phyloP scores from a whole-genome alignment of 1,140 invertebrate genomes.

The Chymomyza costata region DNA sequence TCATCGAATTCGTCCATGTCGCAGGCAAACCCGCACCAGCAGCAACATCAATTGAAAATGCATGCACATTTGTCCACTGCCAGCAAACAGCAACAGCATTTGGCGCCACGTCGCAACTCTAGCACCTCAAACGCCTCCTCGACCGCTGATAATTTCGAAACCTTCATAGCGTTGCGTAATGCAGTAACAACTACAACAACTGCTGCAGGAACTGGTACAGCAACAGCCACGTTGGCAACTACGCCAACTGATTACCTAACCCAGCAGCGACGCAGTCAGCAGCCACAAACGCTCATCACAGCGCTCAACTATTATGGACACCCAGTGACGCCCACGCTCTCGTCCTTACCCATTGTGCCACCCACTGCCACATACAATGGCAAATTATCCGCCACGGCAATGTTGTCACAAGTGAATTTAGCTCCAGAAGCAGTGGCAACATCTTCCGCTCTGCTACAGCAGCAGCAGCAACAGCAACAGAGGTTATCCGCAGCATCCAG shows the following conservation, averaged over 20 bases:
- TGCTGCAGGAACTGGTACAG: slow-evolving; percentile 34
- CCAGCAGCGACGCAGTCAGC: slow-evolving; percentile 7
- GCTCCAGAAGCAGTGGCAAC: slow-evolving; percentile 22
- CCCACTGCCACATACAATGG: slow-evolving; percentile 55
- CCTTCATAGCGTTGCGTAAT: slow-evolving; percentile 62
- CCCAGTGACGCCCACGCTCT: slow-evolving; percentile 19
- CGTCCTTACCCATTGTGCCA: no score
- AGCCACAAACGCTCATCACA: slow-evolving; percentile 42
- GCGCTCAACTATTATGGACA: slow-evolving; percentile 65
- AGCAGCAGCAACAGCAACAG: slow-evolving; percentile 7
- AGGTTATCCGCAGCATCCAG: background rate
- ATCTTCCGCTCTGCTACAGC: slow-evolving; percentile 13
- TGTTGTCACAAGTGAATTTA: slow-evolving; percentile 70
- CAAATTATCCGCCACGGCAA: slow-evolving; percentile 66
- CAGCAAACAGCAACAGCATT: slow-evolving; percentile 41
- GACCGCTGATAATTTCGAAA: slow-evolving; percentile 68
- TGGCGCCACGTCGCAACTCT: slow-evolving; percentile 55
- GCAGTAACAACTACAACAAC: slow-evolving; percentile 3
- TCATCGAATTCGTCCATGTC: slow-evolving; percentile 71
- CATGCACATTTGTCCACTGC: slow-evolving; percentile 37
- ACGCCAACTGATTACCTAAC: no score
- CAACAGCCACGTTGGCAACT: slow-evolving; percentile 36
- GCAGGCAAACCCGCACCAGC: slow-evolving; percentile 38
- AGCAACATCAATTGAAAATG: slow-evolving; percentile 32
- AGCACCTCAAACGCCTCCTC: slow-evolving; percentile 69